These are phyloP conservation scores for Fragum sueziense DNA, from an alignment of 2,888 invertebrate species.

Conservation along the genomic window DNA sequence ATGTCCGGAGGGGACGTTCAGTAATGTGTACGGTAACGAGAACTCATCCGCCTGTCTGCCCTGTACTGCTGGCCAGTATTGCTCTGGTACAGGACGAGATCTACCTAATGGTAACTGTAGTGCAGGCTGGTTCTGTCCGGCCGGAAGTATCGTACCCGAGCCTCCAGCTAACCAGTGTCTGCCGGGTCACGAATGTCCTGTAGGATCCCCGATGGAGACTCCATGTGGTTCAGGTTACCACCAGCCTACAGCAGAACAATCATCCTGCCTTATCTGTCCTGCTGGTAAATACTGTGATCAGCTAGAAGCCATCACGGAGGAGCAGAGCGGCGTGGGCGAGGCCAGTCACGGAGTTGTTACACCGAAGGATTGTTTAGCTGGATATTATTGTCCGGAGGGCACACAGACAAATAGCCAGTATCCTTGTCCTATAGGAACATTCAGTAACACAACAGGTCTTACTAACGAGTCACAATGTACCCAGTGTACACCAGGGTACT, in stretches of 20 bases:
- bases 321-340: constrained; percentile 77
- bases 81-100: constrained; percentile 73
- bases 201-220: constrained; percentile 73
- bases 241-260: constrained; percentile 74
- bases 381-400: constrained; percentile 79
- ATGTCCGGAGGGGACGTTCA: constrained; percentile 77
- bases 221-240: constrained; percentile 78
- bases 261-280: constrained; percentile 74
- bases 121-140: constrained; percentile 77
- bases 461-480: constrained; percentile 73
- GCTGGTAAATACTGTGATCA: constrained; percentile 79
- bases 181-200: constrained; percentile 78
- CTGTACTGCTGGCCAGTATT: constrained; percentile 79
- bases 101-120: constrained; percentile 77
- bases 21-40: constrained; percentile 72
- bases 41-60: constrained; percentile 76
- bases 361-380: constrained; percentile 78
- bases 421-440: constrained; percentile 79
- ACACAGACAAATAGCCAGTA: constrained; percentile 74
- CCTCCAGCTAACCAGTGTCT: constrained; percentile 78
- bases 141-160: constrained; percentile 74
- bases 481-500: constrained; percentile 76
- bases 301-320: constrained; percentile 77
- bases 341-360: constrained; percentile 80
- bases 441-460: constrained; percentile 76